Conservation (phyloP, 64 coral and sea anemone genomes). For the Actinia tenebrosa region DNA sequence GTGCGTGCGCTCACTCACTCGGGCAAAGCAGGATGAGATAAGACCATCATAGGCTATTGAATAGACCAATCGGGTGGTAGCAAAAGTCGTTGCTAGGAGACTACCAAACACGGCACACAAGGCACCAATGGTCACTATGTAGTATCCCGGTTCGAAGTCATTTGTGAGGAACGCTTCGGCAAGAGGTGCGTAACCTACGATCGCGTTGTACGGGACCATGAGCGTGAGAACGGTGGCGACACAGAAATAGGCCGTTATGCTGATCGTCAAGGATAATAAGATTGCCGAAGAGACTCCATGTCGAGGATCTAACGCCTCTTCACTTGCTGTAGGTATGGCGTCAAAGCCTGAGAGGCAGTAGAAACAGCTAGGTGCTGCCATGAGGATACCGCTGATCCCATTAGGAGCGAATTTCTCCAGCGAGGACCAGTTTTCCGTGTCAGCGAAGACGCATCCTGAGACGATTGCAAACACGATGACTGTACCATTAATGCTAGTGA, state of each 20-base stretch:
- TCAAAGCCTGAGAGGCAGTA: slow-evolving; percentile 63
- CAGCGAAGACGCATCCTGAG: slow-evolving; percentile 34
- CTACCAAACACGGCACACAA: slow-evolving; percentile 45
- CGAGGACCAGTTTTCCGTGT: slow-evolving; percentile 50
- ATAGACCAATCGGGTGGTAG: slow-evolving; percentile 48
- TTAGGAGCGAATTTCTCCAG: slow-evolving; percentile 70
- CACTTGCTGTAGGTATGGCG: slow-evolving; percentile 55
- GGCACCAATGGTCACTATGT: slow-evolving; percentile 68
- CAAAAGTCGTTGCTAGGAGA: slow-evolving; percentile 47
- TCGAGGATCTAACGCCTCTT: slow-evolving; percentile 51
- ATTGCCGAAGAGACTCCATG: slow-evolving; percentile 39
- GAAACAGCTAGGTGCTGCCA: slow-evolving; percentile 54
- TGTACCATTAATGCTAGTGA: slow-evolving; percentile 22
- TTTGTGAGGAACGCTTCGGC: slow-evolving; percentile 52
- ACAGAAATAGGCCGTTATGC: slow-evolving; percentile 43
- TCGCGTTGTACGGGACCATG: slow-evolving; percentile 66
- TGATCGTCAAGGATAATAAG: slow-evolving; percentile 38
- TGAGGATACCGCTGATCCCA: slow-evolving; percentile 52
- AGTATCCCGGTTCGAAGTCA: slow-evolving; percentile 49
- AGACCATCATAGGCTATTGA: slow-evolving; percentile 63
- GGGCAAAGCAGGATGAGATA: slow-evolving; percentile 44
- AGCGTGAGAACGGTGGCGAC: slow-evolving; percentile 54
- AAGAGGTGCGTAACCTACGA: slow-evolving; percentile 47
- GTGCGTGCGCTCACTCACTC: slow-evolving; percentile 22
- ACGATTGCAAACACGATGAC: slow-evolving; percentile 62